Conservation (phyloP, 2,888 invertebrate genomes). For the Melieria crassipennis region DNA sequence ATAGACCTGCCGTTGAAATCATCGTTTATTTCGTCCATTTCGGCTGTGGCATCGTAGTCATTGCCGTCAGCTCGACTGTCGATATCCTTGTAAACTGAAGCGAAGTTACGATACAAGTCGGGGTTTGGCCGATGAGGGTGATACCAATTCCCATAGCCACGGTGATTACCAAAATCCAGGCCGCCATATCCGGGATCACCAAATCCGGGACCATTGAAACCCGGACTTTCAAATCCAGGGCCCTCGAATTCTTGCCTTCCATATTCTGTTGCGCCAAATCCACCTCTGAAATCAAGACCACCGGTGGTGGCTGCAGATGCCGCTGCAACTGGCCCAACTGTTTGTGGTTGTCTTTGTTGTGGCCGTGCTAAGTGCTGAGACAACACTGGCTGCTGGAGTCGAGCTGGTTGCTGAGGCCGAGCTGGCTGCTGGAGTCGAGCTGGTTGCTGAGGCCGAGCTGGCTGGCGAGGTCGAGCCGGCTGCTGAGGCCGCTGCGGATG, state of each 20-base stretch:
- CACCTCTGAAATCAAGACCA: no score
- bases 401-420: not conserved
- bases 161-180: conserved; percentile 9
- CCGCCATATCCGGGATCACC: not conserved
- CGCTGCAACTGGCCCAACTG: not conserved
- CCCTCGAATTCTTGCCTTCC: no score
- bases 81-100: conserved; percentile 42
- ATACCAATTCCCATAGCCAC: conserved; percentile 12
- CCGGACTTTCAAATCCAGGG: no score
- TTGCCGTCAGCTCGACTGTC: conserved; percentile 38
- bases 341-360: not conserved
- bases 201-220: no score
- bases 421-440: not conserved
- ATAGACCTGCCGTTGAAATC: conserved; percentile 56
- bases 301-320: no score
- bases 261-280: no score
- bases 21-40: conserved; percentile 46
- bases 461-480: not conserved
- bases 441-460: not conserved
- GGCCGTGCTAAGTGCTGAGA: not conserved
- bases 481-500: not conserved
- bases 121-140: conserved; percentile 38
- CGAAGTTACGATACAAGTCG: conserved; percentile 44
- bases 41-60: conserved; percentile 40
- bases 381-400: not conserved